Evolutionary conservation across 2,113 vertebrate genomes (phyloP).

Genomic region (Tinamus guttatus): DNA sequence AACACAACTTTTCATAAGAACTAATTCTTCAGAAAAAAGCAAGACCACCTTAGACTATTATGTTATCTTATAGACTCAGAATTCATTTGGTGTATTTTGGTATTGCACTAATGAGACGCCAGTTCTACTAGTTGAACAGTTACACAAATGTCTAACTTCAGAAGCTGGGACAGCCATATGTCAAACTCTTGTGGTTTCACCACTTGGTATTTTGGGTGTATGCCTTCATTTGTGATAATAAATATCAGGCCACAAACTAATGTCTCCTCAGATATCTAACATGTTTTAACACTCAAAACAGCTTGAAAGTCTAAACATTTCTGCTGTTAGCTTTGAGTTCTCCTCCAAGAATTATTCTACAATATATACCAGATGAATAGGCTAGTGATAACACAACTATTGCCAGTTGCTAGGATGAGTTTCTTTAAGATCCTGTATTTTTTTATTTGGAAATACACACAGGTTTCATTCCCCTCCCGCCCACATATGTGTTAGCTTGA

Average conservation of each 20-base stretch:
- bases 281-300: conserved; percentile 26
- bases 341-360: background rate
- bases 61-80: background rate
- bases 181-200: conserved; percentile 41
- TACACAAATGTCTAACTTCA: background rate
- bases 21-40: background rate
- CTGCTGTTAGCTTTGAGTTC: conserved; percentile 23
- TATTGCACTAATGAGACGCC: conserved; percentile 10
- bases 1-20: background rate
- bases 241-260: conserved; percentile 49
- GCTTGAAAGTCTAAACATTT: conserved; percentile 54
- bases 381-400: background rate
- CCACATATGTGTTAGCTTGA: background rate
- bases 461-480: background rate
- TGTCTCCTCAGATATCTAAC: conserved; percentile 29
- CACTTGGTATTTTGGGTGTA: conserved; percentile 8
- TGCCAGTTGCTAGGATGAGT: background rate
- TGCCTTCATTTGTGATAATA: conserved; percentile 57
- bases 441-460: background rate
- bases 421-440: background rate
- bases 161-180: background rate
- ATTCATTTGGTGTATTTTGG: background rate
- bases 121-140: background rate
- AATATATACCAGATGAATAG: conserved; percentile 25
- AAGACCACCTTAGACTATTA: background rate